Conservation (phyloP, 2,113 vertebrate species). For the Natator depressus region DNA sequence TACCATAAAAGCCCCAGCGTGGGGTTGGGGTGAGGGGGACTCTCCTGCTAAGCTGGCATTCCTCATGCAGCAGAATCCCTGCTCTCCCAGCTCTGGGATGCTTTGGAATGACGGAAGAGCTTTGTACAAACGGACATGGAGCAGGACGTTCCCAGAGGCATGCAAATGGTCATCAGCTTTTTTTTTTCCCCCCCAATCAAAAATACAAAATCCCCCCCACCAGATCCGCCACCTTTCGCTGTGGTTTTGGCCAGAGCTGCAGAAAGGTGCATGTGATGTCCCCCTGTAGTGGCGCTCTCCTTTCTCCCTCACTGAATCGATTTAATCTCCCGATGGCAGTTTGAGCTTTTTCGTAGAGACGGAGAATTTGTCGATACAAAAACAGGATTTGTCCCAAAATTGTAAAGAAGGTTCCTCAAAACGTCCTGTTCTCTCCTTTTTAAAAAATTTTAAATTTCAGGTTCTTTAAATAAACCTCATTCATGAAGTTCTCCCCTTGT, state of each 20-base stretch:
- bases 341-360: constrained; percentile 43
- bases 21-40: background rate
- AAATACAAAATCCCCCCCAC: constrained; percentile 76
- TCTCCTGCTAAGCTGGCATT: background rate
- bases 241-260: background rate
- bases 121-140: constrained; percentile 40
- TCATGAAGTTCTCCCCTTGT: background rate
- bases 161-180: constrained; percentile 65
- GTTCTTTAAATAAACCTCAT: background rate
- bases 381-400: constrained; percentile 41
- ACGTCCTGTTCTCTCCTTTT: background rate
- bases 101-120: constrained; percentile 46
- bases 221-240: background rate
- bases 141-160: constrained; percentile 66
- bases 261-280: background rate
- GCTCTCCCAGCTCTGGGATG: constrained; percentile 34
- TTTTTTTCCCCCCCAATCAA: constrained; percentile 38
- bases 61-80: constrained; percentile 53
- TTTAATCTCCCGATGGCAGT: constrained; percentile 62
- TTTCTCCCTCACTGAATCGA: background rate
- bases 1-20: background rate
- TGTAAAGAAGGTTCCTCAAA: background rate
- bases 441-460: background rate
- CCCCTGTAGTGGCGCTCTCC: background rate
- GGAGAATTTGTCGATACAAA: constrained; percentile 27